Evolutionary conservation across 2,797 vertebrate genomes (phyloP), one percentile per base, ranked within the genome.

Genomic region (Leucoraja ocellata): DNA sequence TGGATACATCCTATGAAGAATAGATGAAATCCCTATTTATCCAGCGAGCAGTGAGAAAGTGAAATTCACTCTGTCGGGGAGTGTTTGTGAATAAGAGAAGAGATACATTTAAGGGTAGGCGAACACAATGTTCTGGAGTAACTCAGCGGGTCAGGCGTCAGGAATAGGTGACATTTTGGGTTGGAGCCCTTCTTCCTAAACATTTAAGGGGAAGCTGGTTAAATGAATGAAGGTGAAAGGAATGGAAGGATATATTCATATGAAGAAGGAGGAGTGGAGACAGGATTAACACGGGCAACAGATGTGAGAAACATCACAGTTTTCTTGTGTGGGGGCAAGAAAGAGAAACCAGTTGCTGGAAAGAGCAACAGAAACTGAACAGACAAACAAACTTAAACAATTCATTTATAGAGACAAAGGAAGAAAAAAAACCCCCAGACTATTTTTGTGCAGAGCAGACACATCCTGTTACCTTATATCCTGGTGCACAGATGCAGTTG

Each of bases 401-500:
- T 25, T 58, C 54, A 54, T 28, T 92, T 74, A 92, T 28, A 88
- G 54, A 13, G 54, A 13, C 21, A 74, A 39, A 14, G 65, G 68
- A 25, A 73, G 54, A 39, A 10, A 86, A 54, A 92, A 11, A 54
- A 13, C 11, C 11, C n/a, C 21, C 39, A 54, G 36, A 54, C 39
- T 54, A 73, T 54, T 28, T 54, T 39, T 54, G 7, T 54, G 90
- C 90, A 46, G 71, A 14, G 71, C 13, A 74, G 73, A 92, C 39
- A 28, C 74, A 36, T 46, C 23, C 10, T 74, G 83, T 96, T 97
- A 99, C 99, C 97, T 96, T 98, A 96, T 98, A 99, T 94, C 99
- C 99, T 3, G 98, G 98, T 18, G 98, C 98, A 94, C 99, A 99
- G 95, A 96, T 95, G 95, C 99, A 99, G 95, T 96, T 96, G 54